Evolutionary conservation across 1,140 invertebrate species (phyloP).

Genomic region (Teleopsis dalmanni): DNA sequence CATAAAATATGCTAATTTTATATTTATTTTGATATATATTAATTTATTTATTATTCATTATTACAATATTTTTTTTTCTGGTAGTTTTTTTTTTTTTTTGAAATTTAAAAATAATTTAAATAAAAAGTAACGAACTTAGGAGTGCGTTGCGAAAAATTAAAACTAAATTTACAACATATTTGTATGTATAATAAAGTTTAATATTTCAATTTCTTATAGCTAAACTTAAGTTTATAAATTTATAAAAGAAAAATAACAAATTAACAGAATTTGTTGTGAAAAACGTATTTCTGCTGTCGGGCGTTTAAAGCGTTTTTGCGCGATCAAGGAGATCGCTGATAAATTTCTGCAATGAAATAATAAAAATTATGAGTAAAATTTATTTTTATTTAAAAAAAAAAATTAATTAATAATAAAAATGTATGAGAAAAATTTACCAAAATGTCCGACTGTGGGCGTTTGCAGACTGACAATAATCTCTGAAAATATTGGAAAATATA

Average conservation of each 20-base stretch:
- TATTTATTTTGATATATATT: background rate
- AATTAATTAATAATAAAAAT: background rate
- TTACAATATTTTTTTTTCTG: background rate
- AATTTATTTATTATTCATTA: background rate
- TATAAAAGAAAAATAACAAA: no score
- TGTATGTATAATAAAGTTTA: no score
- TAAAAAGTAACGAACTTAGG: background rate
- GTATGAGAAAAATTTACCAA: slow-evolving; percentile 54
- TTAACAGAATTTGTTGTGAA: background rate
- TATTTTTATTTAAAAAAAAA: slow-evolving; percentile 8
- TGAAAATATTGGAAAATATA: slow-evolving; percentile 42
- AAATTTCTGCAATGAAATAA: slow-evolving; percentile 67
- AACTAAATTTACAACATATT: background rate
- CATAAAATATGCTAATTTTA: background rate
- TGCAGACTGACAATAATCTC: slow-evolving; percentile 69
- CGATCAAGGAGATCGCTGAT: slow-evolving; percentile 81
- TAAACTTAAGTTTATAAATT: no score
- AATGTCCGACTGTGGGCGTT: slow-evolving; percentile 76
- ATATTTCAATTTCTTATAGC: no score
- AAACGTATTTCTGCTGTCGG: background rate
- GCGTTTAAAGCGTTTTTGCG: slow-evolving; percentile 68
- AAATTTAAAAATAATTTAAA: slow-evolving; percentile 1
- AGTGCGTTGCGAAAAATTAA: background rate
- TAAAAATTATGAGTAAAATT: slow-evolving; percentile 9
- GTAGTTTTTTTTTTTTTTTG: background rate